A percentile compares a stretch with the other conserved stretches of the same genome.
Evolutionary conservation across 1,140 invertebrate species (phyloP).

Genomic region (Phymorhynchus buccinoides): DNA sequence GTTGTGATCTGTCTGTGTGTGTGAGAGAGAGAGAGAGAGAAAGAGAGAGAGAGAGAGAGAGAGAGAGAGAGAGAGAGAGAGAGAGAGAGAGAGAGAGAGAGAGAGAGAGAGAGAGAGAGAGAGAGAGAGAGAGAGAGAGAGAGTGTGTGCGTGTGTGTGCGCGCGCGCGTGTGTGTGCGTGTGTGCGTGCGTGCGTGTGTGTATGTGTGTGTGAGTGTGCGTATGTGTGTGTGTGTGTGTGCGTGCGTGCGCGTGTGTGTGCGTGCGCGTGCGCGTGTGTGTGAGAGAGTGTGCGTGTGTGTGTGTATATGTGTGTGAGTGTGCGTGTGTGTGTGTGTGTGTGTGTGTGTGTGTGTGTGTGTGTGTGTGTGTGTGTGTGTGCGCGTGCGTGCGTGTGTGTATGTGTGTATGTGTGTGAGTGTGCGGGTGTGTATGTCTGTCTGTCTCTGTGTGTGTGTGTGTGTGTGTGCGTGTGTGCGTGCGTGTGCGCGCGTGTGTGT

Average conservation of each 20-base stretch:
- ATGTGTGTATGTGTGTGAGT: background rate
- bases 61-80: too few relatives aligned
- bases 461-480: slow-evolving; percentile 2
- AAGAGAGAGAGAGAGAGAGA: background rate
- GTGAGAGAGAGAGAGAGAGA: slow-evolving; percentile 3
- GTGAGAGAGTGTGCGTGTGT: background rate
- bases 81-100: background rate
- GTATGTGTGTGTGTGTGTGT: background rate
- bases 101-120: background rate
- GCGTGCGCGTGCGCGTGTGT: background rate
- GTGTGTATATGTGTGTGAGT: background rate
- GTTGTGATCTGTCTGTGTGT: background rate
- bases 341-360: slow-evolving; percentile 10
- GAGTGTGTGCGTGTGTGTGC: background rate
- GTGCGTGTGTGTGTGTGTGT: slow-evolving; percentile 1
- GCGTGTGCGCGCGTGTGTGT: background rate
- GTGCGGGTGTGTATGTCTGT: background rate
- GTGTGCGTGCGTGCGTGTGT: background rate
- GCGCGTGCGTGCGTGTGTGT: background rate
- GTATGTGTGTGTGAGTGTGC: background rate
- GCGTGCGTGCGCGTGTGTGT: background rate
- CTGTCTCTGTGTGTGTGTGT: background rate
- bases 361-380: background rate
- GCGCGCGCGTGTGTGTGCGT: background rate
- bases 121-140: background rate